These are phyloP conservation scores for Eupithecia vulgata DNA, from an alignment of 2,888 invertebrate genomes.

Conservation along the genomic window DNA sequence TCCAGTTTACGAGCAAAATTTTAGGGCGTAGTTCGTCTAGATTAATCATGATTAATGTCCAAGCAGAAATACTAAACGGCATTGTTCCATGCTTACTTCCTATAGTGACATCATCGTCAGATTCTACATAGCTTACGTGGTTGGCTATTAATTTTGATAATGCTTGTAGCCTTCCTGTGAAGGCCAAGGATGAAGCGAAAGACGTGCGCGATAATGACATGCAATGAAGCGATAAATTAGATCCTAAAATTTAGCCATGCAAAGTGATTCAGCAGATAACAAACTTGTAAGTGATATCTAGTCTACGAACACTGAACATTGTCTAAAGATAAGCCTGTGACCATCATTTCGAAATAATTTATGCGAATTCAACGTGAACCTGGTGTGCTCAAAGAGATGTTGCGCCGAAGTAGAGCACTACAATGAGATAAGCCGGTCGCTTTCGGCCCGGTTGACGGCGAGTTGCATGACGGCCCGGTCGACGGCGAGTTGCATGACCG, in stretches of 20 bases:
- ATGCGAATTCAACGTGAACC: constrained; percentile 6
- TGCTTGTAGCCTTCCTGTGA: constrained; percentile 33
- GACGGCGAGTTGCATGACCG: constrained; percentile 68
- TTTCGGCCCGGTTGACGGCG: constrained; percentile 55
- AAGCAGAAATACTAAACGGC: constrained; percentile 30
- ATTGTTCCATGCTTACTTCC: constrained; percentile 35
- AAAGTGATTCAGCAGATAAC: not conserved
- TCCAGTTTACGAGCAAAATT: constrained; percentile 18
- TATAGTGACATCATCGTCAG: constrained; percentile 48
- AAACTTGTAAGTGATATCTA: not conserved
- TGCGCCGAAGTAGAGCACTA: constrained; percentile 40
- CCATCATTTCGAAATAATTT: constrained; percentile 1
- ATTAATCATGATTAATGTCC: constrained; percentile 23
- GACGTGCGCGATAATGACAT: not conserved
- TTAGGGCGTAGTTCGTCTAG: constrained; percentile 18
- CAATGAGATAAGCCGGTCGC: constrained; percentile 38
- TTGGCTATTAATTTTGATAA: constrained; percentile 43
- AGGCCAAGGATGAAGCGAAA: constrained; percentile 25
- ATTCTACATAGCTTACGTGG: constrained; percentile 33
- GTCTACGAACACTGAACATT: not conserved
- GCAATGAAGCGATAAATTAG: not conserved
- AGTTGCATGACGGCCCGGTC: constrained; percentile 67
- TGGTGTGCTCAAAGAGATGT: constrained; percentile 38
- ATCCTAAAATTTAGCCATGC: not conserved
- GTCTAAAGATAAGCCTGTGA: not conserved